Conservation (phyloP, 2,888 invertebrate species). For the Mimachlamys varia region DNA sequence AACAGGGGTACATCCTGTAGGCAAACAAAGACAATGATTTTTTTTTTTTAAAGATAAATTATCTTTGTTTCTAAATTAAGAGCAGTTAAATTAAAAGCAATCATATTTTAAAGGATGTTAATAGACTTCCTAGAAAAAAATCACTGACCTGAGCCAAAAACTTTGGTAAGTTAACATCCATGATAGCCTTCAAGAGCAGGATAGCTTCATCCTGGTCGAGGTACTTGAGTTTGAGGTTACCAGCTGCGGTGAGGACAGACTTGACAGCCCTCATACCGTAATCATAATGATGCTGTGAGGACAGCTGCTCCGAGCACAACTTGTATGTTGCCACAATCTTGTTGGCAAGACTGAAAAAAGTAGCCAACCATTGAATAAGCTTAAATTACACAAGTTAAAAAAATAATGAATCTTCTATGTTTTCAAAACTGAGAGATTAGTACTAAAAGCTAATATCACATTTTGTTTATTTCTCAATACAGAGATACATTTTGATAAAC, state of each 20-base stretch:
- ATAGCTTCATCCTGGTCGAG: slow-evolving; percentile 79
- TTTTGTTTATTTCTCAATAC: too few relatives aligned
- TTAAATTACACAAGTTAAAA: not conserved
- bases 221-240: slow-evolving; percentile 81
- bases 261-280: slow-evolving; percentile 83
- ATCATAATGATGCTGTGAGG: slow-evolving; percentile 82
- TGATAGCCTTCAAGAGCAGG: slow-evolving; percentile 81
- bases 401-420: not conserved
- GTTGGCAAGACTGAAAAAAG: slow-evolving; percentile 77
- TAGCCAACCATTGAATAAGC: not conserved
- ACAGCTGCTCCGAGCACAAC: slow-evolving; percentile 81
- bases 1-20: slow-evolving; percentile 81
- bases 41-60: too few relatives aligned
- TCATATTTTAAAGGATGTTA: too few relatives aligned
- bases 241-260: slow-evolving; percentile 81
- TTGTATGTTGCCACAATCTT: slow-evolving; percentile 82
- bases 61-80: too few relatives aligned
- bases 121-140: too few relatives aligned
- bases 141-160: slow-evolving; percentile 80
- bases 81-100: too few relatives aligned
- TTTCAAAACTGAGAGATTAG: not conserved
- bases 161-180: slow-evolving; percentile 82
- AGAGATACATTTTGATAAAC: too few relatives aligned
- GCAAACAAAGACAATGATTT: not conserved
- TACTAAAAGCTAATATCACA: not conserved